These are phyloP conservation scores for Cryptotermes secundus DNA, from an alignment of 1,140 invertebrate genomes.

Conservation along the genomic window DNA sequence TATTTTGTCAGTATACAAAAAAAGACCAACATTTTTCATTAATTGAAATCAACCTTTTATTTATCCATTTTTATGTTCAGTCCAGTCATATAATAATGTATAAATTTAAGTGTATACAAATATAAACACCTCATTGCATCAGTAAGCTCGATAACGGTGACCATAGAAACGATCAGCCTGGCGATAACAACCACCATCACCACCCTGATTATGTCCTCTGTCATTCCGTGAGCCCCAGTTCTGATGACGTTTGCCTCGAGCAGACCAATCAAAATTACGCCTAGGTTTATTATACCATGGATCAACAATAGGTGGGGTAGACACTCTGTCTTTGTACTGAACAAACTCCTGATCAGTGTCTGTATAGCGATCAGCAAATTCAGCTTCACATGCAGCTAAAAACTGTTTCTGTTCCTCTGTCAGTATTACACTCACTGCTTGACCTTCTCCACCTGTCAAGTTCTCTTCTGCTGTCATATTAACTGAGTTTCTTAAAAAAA, in stretches of 20 bases:
- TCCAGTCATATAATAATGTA: neutral
- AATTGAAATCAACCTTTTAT: too few relatives aligned
- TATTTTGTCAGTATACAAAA: too few relatives aligned
- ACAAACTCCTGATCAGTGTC: slow-evolving; percentile 54
- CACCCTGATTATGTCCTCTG: neutral
- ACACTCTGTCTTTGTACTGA: slow-evolving; percentile 45
- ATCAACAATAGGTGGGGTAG: slow-evolving; percentile 53
- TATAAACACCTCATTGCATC: neutral
- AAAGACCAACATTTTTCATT: too few relatives aligned
- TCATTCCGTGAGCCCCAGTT: slow-evolving; percentile 25
- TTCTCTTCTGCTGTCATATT: slow-evolving; percentile 25
- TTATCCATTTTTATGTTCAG: too few relatives aligned
- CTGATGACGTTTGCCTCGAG: slow-evolving; percentile 27
- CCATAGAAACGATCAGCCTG: neutral
- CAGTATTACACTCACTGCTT: slow-evolving; percentile 26
- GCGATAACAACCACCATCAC: neutral
- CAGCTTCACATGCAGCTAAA: slow-evolving; percentile 53
- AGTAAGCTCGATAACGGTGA: neutral
- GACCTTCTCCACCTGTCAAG: neutral
- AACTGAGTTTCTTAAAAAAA: too few relatives aligned
- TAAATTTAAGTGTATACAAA: neutral
- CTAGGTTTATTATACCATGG: slow-evolving; percentile 49
- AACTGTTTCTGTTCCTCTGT: slow-evolving; percentile 50
- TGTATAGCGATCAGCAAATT: slow-evolving; percentile 55
- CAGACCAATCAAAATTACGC: slow-evolving; percentile 38